These are phyloP conservation scores for Watsonalla cultraria DNA, from an alignment of 2,888 invertebrate genomes.

Conservation along the genomic window DNA sequence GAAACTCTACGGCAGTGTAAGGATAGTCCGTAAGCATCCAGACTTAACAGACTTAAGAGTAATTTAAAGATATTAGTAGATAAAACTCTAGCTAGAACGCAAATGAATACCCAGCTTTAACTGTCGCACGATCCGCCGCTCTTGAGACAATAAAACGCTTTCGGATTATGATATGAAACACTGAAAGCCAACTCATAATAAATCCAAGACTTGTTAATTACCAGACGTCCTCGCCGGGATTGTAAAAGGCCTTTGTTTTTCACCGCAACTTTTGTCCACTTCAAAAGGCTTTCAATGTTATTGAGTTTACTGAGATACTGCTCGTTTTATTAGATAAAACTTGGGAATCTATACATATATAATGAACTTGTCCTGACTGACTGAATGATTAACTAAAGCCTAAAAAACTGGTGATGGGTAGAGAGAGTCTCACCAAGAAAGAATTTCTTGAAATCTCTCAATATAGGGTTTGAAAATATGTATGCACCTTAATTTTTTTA, in stretches of 20 bases:
- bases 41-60: neutral
- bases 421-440: no score
- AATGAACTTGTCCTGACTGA: no score
- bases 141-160: constrained; percentile 61
- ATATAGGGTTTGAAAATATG: no score
- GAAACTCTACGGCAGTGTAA: constrained; percentile 11
- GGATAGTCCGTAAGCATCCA: constrained; percentile 22
- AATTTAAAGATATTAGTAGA: no score
- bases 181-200: constrained; percentile 68
- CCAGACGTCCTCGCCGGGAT: constrained; percentile 37
- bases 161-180: constrained; percentile 69
- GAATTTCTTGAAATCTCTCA: no score
- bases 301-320: constrained; percentile 47
- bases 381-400: no score
- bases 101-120: neutral
- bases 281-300: constrained; percentile 51
- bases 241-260: constrained; percentile 60
- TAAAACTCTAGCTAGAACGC: neutral
- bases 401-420: no score
- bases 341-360: no score
- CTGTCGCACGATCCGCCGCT: constrained; percentile 15
- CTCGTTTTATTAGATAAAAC: constrained; percentile 22
- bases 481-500: no score
- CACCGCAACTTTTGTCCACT: constrained; percentile 41
- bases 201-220: constrained; percentile 71